phyloP scores from a whole-genome alignment of 2,797 vertebrate species.

The Podarcis lilfordi region DNA sequence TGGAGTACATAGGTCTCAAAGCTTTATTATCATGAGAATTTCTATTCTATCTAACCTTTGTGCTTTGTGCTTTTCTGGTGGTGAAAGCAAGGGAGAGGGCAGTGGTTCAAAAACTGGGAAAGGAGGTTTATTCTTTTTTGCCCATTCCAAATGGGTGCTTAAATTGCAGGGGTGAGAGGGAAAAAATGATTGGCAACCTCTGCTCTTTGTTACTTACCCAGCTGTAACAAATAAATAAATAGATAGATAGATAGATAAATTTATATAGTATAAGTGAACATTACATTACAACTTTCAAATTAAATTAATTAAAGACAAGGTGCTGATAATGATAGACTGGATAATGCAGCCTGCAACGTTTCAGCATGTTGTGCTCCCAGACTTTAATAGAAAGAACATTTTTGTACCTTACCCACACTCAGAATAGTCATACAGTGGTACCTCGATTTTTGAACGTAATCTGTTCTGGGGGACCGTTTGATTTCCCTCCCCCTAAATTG shows the following conservation, averaged over 20 bases:
- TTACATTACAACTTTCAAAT: too few relatives aligned
- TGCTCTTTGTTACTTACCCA: background rate
- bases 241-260: too few relatives aligned
- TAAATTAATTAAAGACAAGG: background rate
- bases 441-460: too few relatives aligned
- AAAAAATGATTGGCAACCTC: background rate
- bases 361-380: background rate
- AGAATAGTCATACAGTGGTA: too few relatives aligned
- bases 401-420: background rate
- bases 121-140: background rate
- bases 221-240: background rate
- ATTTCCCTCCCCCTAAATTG: background rate
- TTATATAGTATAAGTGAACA: too few relatives aligned
- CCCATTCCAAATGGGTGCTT: background rate
- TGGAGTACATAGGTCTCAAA: background rate
- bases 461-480: background rate
- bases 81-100: background rate
- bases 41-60: background rate
- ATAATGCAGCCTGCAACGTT: background rate
- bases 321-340: background rate
- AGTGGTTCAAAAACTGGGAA: background rate
- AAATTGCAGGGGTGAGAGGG: background rate
- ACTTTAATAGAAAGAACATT: background rate
- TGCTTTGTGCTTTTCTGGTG: background rate
- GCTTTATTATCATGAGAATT: background rate